Evolutionary conservation across 2,888 invertebrate genomes (phyloP).

Genomic region (Trichacis sp.): DNA sequence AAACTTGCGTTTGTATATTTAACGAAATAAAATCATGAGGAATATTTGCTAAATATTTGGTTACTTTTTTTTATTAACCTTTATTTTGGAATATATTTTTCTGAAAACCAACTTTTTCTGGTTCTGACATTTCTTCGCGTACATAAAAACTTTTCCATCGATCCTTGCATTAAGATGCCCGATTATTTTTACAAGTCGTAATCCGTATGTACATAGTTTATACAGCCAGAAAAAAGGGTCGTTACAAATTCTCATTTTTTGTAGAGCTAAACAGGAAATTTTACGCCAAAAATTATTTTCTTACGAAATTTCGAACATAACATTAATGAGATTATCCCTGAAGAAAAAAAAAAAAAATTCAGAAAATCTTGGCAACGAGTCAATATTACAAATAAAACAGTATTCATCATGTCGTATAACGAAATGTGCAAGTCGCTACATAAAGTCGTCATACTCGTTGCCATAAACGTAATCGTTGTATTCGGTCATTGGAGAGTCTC

Average conservation of each 20-base stretch:
- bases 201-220: too few relatives aligned
- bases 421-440: too few relatives aligned
- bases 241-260: too few relatives aligned
- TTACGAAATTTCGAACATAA: too few relatives aligned
- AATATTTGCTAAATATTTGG: background rate
- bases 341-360: background rate
- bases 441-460: slow-evolving; percentile 82
- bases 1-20: too few relatives aligned
- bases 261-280: too few relatives aligned
- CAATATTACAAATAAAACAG: slow-evolving; percentile 1
- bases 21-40: slow-evolving; percentile 13
- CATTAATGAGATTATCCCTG: background rate
- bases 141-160: too few relatives aligned
- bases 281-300: too few relatives aligned
- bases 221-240: too few relatives aligned
- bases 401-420: too few relatives aligned
- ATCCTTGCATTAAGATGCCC: too few relatives aligned
- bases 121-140: slow-evolving; percentile 16
- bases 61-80: slow-evolving; percentile 51
- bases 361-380: background rate
- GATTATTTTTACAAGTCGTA: too few relatives aligned
- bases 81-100: slow-evolving; percentile 58
- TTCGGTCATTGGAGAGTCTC: slow-evolving; percentile 77
- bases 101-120: slow-evolving; percentile 48
- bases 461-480: slow-evolving; percentile 78